phyloP scores from a whole-genome alignment of 2,113 vertebrate species.

The Meles meles region DNA sequence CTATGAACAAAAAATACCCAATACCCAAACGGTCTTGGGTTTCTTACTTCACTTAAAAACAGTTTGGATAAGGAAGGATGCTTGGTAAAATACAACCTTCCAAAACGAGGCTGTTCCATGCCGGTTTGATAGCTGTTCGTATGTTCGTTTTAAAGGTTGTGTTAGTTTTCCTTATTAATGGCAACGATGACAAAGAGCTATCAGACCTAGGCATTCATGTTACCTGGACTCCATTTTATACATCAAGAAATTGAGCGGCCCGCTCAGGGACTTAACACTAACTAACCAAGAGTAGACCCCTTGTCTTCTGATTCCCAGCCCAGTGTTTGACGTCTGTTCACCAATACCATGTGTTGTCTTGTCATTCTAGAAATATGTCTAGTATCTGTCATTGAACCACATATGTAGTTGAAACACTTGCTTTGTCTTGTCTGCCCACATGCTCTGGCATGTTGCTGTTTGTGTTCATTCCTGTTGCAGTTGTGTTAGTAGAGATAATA shows the following conservation, averaged over 20 bases:
- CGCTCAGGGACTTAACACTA: slow-evolving; percentile 6
- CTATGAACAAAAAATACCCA: neutral
- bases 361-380: slow-evolving; percentile 17
- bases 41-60: slow-evolving; percentile 23
- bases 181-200: neutral
- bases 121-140: neutral
- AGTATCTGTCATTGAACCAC: slow-evolving; percentile 11
- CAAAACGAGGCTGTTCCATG: neutral
- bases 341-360: neutral
- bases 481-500: slow-evolving; percentile 3
- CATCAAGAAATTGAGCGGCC: neutral
- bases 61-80: slow-evolving; percentile 21
- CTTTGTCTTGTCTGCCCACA: slow-evolving; percentile 62
- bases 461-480: slow-evolving; percentile 14
- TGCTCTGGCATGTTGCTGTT: slow-evolving; percentile 45
- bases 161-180: neutral
- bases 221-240: neutral
- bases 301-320: neutral
- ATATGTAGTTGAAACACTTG: slow-evolving; percentile 47
- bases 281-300: slow-evolving; percentile 24
- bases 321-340: neutral
- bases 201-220: neutral
- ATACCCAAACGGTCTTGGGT: neutral
- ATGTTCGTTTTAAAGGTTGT: neutral
- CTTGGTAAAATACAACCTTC: neutral